Evolutionary conservation across 2,797 vertebrate species (phyloP), one percentile per base, ranked within the genome.

Genomic region (Petrocephalus sullivani): DNA sequence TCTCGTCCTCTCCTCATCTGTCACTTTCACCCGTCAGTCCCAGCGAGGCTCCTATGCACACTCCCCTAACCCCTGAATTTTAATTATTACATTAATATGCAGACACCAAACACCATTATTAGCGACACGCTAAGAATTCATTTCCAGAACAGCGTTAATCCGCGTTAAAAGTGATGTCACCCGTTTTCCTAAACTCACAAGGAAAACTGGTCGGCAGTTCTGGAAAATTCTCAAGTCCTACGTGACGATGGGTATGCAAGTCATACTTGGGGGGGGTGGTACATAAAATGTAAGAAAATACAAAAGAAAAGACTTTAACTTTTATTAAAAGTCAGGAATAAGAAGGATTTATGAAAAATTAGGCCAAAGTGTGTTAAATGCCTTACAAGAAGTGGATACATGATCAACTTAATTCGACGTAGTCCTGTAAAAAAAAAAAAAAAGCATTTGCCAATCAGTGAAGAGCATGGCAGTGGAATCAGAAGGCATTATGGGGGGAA

Each of bases 261-360:
- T 1, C 28, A 37, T 37, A 37, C 23, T 0, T 8, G 12, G 64
- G 23, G 28, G 53, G 10, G 10, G 64, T 1, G 23, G 61, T n/a
- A 64, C 21, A 81, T 8, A 83, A 28, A 60, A 41, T 23, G 61
- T 60, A 56, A 60, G 37, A 28, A 53, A 71, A 54, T 84, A 84
- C 41, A 88, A 88, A 91, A 90, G 91, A 94, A 93, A 91, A 88
- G 75, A 67, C 2, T 90, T 23, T 87, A 71, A 84, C 87, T 87
- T 94, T 95, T 95, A 95, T 95, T 95, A 90, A 93, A 91, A 90
- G 88, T 89, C 91, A 87, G 89, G 91, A 91, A 90, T 92, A 92
- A 90, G 90, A 89, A 19, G 85, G 85, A 10, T 87, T 89, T 91
- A 91, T 90, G 89, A 88, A 92, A 93, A 92, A 93, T 89, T 78